Evolutionary conservation across 2,888 invertebrate species (phyloP), one percentile per base, ranked within the genome.

Genomic region (Loripinus fragilis): DNA sequence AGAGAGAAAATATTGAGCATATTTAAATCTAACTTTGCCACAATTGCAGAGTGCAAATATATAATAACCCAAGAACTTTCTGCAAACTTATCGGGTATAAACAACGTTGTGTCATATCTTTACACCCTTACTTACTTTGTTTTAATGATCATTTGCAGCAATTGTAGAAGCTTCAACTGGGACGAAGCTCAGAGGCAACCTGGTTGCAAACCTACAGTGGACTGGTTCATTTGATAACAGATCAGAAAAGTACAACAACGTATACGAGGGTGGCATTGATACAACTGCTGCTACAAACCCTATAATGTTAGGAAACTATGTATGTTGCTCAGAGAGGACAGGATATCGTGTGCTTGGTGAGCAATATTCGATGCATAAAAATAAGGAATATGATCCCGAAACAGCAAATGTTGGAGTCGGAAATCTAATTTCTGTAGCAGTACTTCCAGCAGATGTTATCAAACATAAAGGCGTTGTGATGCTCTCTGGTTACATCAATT

Each of bases 221-320:
- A 88, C 91, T 10, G 92, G 90, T 7, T 68, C 88, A 3, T 91
- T 89, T 74, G 82, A 88, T 33, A 88, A 88, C 17, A 67, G 91
- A 15, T 25, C 17, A 0, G 91, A 91, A 69, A 25, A 74, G 0
- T 55, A 76, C 20, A 89, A 89, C 72, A 67, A 83, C 0, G 71
- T 86, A 10, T 88, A 83, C 66, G 86, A 89, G 28, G 84, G 77
- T 10, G 70, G 52, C 12, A 66, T 86, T 8, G 80, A 87, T 17
- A 71, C 33, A 28, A 12, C 5, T 60, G 33, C 10, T 12, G 85
- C 86, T 0, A 78, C 68, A 0, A 60, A 83, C 30, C 28, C 87
- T 10, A 50, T 52, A 0, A 12, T 91, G 7, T 66, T 70, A 17
- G 83, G 85, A 42, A 92, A 92, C 69, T 80, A 70, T 35, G 90